These are phyloP conservation scores for Sebastes schlegelii DNA, from an alignment of 2,113 vertebrate genomes.

Conservation along the genomic window DNA sequence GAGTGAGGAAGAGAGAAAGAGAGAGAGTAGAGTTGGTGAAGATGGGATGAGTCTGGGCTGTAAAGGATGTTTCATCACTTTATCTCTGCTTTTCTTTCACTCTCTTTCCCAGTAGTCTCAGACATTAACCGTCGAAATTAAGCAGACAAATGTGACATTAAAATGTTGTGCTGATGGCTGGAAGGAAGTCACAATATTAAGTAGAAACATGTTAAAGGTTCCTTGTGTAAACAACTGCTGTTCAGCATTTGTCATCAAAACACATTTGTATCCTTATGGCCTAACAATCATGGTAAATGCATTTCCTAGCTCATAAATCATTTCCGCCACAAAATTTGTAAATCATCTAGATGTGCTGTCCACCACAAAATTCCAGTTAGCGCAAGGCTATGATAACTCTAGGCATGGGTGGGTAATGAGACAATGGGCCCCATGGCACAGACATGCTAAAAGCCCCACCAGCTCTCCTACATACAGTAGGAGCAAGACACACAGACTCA, in stretches of 20 bases:
- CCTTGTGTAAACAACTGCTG: not conserved
- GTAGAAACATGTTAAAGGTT: not conserved
- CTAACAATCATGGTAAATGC: not conserved
- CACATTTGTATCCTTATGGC: not conserved
- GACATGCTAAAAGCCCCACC: no score
- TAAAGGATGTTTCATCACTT: constrained; percentile 43
- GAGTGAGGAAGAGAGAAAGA: constrained; percentile 19
- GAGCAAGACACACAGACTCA: no score
- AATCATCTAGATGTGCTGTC: not conserved
- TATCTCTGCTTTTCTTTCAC: constrained; percentile 24
- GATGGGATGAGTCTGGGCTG: constrained; percentile 13
- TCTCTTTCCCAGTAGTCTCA: constrained; percentile 17
- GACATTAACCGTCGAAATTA: not conserved
- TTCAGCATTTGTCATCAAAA: not conserved
- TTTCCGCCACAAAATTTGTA: not conserved
- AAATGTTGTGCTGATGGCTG: not conserved
- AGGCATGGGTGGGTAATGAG: no score
- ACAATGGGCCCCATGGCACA: no score
- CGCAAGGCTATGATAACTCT: not conserved
- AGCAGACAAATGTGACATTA: constrained; percentile 3
- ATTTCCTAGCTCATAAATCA: not conserved
- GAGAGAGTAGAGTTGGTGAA: constrained; percentile 10
- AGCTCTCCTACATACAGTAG: no score
- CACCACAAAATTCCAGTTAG: not conserved
- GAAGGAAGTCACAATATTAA: not conserved